These are phyloP conservation scores for Silvanus unidentatus DNA, from an alignment of 2,888 invertebrate species.

Conservation along the genomic window DNA sequence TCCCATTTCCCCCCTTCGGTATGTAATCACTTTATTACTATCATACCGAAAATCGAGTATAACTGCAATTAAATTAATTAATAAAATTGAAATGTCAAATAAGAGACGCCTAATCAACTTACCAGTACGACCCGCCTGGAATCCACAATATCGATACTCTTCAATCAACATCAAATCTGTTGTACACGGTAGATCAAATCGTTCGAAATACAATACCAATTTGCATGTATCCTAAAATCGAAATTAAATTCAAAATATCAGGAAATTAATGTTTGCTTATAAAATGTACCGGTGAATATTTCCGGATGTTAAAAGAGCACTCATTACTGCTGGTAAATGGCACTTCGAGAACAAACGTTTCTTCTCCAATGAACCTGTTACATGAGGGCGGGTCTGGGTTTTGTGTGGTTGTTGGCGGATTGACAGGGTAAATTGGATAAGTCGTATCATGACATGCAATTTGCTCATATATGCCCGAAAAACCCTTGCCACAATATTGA, in stretches of 20 bases:
- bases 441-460: conserved; percentile 33
- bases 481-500: conserved; percentile 44
- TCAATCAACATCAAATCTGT: conserved; percentile 35
- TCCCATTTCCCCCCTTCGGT: not conserved
- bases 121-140: conserved; percentile 33
- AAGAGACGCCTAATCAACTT: no score
- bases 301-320: conserved; percentile 18
- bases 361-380: conserved; percentile 26
- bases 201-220: conserved; percentile 34
- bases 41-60: conserved; percentile 9
- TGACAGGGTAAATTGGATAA: conserved; percentile 19
- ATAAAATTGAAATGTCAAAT: conserved; percentile 1
- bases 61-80: conserved; percentile 13
- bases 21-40: no score
- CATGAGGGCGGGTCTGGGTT: conserved; percentile 18
- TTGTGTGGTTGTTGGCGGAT: conserved; percentile 13
- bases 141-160: conserved; percentile 36
- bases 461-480: conserved; percentile 45
- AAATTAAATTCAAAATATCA: conserved; percentile 3
- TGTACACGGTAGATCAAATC: conserved; percentile 37
- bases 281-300: conserved; percentile 4
- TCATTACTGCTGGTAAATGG: conserved; percentile 24
- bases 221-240: conserved; percentile 36
- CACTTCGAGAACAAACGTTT: conserved; percentile 32
- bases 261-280: not conserved